A percentile compares a stretch with the other conserved stretches of the same genome.
These are phyloP conservation scores for Notolabrus celidotus DNA, from an alignment of 2,797 vertebrate genomes.

Conservation along the genomic window DNA sequence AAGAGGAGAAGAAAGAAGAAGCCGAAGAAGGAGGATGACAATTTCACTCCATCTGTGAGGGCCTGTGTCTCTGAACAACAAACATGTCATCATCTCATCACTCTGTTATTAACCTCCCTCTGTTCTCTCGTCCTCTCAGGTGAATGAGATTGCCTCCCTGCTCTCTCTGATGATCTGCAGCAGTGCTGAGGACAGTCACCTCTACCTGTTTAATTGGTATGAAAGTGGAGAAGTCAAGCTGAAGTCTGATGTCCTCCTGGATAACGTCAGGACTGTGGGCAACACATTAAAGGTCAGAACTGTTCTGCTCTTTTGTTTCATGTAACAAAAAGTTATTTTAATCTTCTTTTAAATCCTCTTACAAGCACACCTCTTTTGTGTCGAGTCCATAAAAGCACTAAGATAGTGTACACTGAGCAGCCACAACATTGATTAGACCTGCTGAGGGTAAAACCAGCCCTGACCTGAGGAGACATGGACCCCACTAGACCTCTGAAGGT, in stretches of 20 bases:
- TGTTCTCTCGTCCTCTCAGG: constrained; percentile 38
- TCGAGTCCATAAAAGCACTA: too few relatives aligned
- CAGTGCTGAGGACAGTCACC: constrained; percentile 78
- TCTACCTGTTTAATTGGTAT: accelerated
- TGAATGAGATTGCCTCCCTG: constrained; percentile 68
- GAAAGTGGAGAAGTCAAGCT: constrained; percentile 32
- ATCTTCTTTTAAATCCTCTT: too few relatives aligned
- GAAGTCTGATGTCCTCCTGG: constrained; percentile 77
- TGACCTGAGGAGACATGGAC: too few relatives aligned
- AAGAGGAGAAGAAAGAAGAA: neutral
- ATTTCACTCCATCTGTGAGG: constrained; percentile 65
- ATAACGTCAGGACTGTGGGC: constrained; percentile 77
- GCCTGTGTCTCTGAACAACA: too few relatives aligned
- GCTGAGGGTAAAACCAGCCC: too few relatives aligned
- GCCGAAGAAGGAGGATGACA: too few relatives aligned
- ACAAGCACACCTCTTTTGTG: too few relatives aligned
- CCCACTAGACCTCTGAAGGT: too few relatives aligned
- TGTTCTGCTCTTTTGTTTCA: neutral
- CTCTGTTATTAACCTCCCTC: neutral
- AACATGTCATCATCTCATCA: too few relatives aligned
- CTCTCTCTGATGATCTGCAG: constrained; percentile 82
- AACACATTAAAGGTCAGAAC: constrained; percentile 74
- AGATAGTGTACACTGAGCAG: too few relatives aligned
- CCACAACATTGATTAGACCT: too few relatives aligned
- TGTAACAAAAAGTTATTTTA: too few relatives aligned